Conservation (phyloP, 2,888 invertebrate genomes). For the Cloeon dipterum region DNA sequence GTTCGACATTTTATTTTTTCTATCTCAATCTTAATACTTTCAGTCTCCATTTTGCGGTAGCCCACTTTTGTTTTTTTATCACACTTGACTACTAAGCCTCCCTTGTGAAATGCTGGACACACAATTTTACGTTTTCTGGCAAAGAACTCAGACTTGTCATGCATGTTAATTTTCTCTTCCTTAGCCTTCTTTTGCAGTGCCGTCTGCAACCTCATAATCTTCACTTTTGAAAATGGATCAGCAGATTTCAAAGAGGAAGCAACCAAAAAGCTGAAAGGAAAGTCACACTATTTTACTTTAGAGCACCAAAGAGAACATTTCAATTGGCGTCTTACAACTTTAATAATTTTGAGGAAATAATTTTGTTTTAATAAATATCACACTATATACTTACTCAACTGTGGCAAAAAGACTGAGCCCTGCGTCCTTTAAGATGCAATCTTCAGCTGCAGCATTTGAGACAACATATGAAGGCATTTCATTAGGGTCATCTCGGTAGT, state of each 20-base stretch:
- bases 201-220: constrained; percentile 32
- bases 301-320: too few species aligned
- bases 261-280: constrained; percentile 24
- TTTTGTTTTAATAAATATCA: too few species aligned
- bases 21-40: constrained; percentile 18
- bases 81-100: constrained; percentile 68
- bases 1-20: neutral
- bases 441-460: constrained; percentile 41
- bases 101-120: constrained; percentile 51
- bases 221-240: constrained; percentile 38
- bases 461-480: constrained; percentile 55
- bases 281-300: neutral
- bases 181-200: constrained; percentile 37
- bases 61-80: constrained; percentile 61
- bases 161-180: constrained; percentile 29
- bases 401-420: constrained; percentile 65
- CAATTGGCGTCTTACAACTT: too few species aligned
- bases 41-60: constrained; percentile 48
- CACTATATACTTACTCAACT: constrained; percentile 35
- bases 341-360: too few species aligned
- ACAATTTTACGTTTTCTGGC: constrained; percentile 33
- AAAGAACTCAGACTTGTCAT: constrained; percentile 26
- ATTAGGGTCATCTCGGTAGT: constrained; percentile 63
- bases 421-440: constrained; percentile 42
- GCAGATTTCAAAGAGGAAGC: constrained; percentile 19